Evolutionary conservation across 2,888 invertebrate species (phyloP), one percentile per base, ranked within the genome.

Genomic region (Ochropleura leucogaster): DNA sequence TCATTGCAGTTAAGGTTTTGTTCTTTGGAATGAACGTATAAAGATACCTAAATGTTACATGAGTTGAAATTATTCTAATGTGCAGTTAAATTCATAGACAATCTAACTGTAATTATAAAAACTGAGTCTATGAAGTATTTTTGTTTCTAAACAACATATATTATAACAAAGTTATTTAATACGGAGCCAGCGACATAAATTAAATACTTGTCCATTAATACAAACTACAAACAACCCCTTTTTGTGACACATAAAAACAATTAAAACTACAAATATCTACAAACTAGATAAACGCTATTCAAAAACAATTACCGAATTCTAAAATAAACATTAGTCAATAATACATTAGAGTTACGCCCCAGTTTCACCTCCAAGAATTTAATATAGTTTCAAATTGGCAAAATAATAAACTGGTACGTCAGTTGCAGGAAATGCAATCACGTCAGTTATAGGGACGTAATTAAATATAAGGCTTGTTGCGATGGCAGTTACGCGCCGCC

Each of bases 401-500:
- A 95, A 95, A 95, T 96, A 95, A 95, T 95, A 94, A 93, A 94
- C 93, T 83, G 89, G 89, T 86, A 92, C 93, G 95, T 95, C 95
- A 95, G 91, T 89, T 92, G 92, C 94, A 95, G 95, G 93, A 94
- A 95, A 95, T 92, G 95, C 95, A 95, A 95, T 96, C 94, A 94
- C 92, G 93, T 90, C 94, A 91, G 92, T 92, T 93, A 92, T 92
- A 92, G 92, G 92, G 87, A 73, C 87, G 92, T 95, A 95, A 95
- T 95, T 95, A 95, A 95, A 94, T 94, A 92, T 93, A 93, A 93
- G 92, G 89, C 91, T 90, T 87, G 89, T 89, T 91, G 91, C 89
- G 88, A 89, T 86, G 87, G 88, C 89, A 88, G 78, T 81, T 78
- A 77, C 75, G 86, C 85, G 85, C 74, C 85, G 84, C 74, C 89